Evolutionary conservation across 2,113 vertebrate species (phyloP).

Genomic region (Tylochromis polylepis): DNA sequence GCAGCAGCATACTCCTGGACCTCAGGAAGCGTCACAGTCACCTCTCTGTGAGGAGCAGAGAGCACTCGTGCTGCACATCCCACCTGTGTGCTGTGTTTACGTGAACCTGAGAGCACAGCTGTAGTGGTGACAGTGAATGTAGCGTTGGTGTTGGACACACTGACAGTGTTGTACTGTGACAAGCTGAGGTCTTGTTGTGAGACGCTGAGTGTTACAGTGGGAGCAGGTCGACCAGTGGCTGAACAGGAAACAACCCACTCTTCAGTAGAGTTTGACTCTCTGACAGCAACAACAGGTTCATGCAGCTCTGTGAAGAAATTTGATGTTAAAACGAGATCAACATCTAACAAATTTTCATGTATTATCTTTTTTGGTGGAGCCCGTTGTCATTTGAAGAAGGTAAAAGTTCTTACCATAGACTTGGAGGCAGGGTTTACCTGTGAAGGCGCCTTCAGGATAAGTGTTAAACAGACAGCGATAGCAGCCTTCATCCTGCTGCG

Average conservation of each 20-base stretch:
- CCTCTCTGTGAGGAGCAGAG: not conserved
- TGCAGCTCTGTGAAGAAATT: constrained; percentile 38
- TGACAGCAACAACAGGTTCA: not conserved
- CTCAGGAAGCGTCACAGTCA: not conserved
- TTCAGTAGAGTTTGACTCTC: not conserved
- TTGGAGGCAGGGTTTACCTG: not conserved
- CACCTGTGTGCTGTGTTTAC: too few relatives aligned
- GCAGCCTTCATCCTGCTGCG: constrained; percentile 17
- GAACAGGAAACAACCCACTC: not conserved
- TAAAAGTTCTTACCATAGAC: constrained; percentile 33
- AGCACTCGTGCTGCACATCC: too few relatives aligned
- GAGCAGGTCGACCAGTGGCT: not conserved
- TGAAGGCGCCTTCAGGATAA: not conserved
- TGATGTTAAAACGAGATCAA: not conserved
- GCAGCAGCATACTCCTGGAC: not conserved
- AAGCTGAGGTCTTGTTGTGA: not conserved
- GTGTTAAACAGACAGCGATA: constrained; percentile 38
- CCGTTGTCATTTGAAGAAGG: not conserved
- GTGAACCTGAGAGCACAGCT: too few relatives aligned
- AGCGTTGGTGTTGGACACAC: too few relatives aligned
- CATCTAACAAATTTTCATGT: not conserved
- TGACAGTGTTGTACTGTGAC: not conserved
- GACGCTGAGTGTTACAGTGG: too few relatives aligned
- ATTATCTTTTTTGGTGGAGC: not conserved
- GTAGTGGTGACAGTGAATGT: too few relatives aligned